Evolutionary conservation across 2,888 invertebrate species (phyloP), one percentile per base, ranked within the genome.

Genomic region (Linnaemya tessellans): DNA sequence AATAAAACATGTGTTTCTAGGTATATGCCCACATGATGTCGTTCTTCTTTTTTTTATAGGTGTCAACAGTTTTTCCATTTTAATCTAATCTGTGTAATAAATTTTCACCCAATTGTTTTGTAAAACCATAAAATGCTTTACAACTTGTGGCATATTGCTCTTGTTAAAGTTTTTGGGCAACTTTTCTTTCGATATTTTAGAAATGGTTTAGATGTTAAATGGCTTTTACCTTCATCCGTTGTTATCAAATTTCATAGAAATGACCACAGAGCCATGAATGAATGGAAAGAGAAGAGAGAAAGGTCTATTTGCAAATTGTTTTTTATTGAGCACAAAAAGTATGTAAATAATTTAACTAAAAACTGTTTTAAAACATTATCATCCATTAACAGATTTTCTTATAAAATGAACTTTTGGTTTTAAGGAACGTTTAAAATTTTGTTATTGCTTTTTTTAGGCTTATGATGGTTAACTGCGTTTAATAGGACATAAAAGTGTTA

Each of bases 151-250:
- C 35, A 51, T 13, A 67, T 20, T 68, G 67, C 20, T 20, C 18
- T 35, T 13, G 49, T 68, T 15, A 20, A 67, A 49, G 22, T 35
- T 30, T 30, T 68, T 30, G 65, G 18, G 35, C 35, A 51, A 51
- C 38, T 54, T 22, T 70, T 41, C 46, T 65, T 46, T 43, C n/a
- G 25, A 22, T 56, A 25, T 58, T 58, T n/a, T n/a, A 18, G 2
- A 11, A 58, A 58, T 58, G 58, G n/a, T n/a, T 58, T n/a, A 58
- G n/a, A 70, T 41, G 54, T 56, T 41, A 56, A 70, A 70, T 56
- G 22, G 15, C 15, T 54, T 54, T 22, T 54, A 54, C 38, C 41
- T 70, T 38, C 38, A 25, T 54, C 22, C 8, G 22, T 70, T 70
- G 15, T 41, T 38, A 20, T 41, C 54, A 54, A 70, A 70, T n/a